Evolutionary conservation across 2,797 vertebrate genomes (phyloP).

Genomic region (Rousettus madagascariensis): DNA sequence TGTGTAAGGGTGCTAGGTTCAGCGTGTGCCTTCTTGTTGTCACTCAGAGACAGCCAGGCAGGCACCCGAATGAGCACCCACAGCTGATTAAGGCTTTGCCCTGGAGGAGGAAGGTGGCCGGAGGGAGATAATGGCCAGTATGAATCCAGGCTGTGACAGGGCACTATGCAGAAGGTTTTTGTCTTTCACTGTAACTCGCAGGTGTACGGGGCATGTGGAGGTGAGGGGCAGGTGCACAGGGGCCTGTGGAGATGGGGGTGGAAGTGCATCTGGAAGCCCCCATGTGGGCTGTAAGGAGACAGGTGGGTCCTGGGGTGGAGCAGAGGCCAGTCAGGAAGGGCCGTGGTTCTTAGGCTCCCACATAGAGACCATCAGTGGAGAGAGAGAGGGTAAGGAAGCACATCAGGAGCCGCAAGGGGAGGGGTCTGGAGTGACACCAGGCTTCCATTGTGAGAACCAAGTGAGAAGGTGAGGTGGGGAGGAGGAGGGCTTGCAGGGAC

Average conservation of each 20-base stretch:
- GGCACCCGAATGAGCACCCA: background rate
- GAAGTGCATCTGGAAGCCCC: background rate
- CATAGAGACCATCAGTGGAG: background rate
- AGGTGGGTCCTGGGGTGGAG: background rate
- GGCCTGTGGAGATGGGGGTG: background rate
- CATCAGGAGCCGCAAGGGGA: background rate
- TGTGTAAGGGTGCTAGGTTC: fast-evolving
- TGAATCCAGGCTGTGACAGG: background rate
- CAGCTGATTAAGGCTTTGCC: background rate
- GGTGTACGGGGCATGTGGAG: background rate
- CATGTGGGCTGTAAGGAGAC: background rate
- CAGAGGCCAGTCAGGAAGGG: background rate
- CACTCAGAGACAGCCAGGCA: background rate
- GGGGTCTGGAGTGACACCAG: fast-evolving
- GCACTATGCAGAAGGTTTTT: background rate
- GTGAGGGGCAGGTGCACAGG: background rate
- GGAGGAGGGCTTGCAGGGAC: background rate
- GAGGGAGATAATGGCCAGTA: background rate
- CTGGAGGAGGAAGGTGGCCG: background rate
- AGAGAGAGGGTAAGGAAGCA: background rate
- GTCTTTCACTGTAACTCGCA: background rate
- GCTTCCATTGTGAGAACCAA: background rate
- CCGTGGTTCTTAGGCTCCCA: background rate
- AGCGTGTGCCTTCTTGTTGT: background rate
- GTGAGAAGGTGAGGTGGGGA: too few species aligned